Evolutionary conservation across 2,888 invertebrate genomes (phyloP), one percentile per base, ranked within the genome.

Genomic region (Autographa pulchrina): DNA sequence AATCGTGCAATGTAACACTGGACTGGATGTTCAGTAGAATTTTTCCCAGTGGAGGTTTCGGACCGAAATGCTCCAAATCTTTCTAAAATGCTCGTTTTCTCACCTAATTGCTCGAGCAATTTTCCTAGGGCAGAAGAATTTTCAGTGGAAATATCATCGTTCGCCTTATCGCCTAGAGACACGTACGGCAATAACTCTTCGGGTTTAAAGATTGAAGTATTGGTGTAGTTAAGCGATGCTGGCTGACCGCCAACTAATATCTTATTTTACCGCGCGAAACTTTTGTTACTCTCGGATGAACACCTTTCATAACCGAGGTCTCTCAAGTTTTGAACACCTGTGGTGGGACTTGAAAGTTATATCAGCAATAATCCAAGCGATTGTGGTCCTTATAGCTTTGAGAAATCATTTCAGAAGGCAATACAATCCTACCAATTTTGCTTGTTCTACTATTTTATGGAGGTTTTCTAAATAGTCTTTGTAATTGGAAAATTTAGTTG

Each of bases 141-240:
- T 20, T 11, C 54, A 11, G 54, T 9, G 13, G 54, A 56, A 68
- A 48, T 72, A 80, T 72, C 67, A 77, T 31, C 41, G 70, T 32
- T 72, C 62, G 58, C 77, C 58, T 31, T 67, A 77, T 68, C 77
- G 56, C 9, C 48, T 18, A 31, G 41, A 62, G 62, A 77, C 77
- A 77, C 77, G 81, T 80, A 77, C 77, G 59, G 25, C 69, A 31
- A 69, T 82, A 79, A 70, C 64, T 78, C 58, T 75, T 25, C 16
- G 65, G 61, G 41, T 61, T 69, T 79, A 66, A 64, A 70, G 56
- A 75, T 69, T 74, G 74, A 72, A 67, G 35, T 58, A 65, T 63
- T 54, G 60, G 35, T 65, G 11, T 63, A 61, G 82, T 68, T 72
- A 62, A 72, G 43, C 59, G 65, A 25, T 0, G n/a, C 35, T 75